A percentile compares a stretch with the other conserved stretches of the same genome.
phyloP scores from a whole-genome alignment of 2,113 vertebrate species.

The Cavia porcellus region DNA sequence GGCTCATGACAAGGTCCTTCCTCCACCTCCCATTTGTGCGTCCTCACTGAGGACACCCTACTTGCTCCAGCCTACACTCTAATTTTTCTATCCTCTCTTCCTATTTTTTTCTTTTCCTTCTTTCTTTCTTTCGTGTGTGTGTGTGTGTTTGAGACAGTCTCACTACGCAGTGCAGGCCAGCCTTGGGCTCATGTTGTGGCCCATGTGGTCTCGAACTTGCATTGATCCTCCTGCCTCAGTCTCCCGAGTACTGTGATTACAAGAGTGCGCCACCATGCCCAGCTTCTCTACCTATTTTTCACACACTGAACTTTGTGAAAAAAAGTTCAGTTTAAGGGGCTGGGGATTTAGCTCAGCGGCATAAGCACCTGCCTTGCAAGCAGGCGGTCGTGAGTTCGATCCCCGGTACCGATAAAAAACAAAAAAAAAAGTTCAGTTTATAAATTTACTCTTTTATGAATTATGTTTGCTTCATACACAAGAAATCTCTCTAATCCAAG shows the following conservation, averaged over 20 bases:
- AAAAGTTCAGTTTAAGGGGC: background rate
- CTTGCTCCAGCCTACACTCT: background rate
- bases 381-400: too few species aligned
- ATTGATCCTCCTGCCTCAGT: too few species aligned
- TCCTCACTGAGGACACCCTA: conserved; percentile 7
- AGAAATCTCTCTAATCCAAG: conserved; percentile 52
- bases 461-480: background rate
- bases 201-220: too few species aligned
- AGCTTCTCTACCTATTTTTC: conserved; percentile 24
- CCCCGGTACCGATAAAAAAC: too few species aligned
- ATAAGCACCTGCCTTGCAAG: too few species aligned
- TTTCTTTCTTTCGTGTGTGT: too few species aligned
- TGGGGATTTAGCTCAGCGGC: too few species aligned
- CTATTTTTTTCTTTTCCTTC: background rate
- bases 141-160: too few species aligned
- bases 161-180: too few species aligned
- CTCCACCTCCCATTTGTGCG: background rate
- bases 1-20: background rate
- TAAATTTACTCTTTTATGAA: conserved; percentile 11
- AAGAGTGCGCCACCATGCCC: too few species aligned
- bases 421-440: background rate
- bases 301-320: conserved; percentile 33
- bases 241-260: too few species aligned
- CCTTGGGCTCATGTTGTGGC: too few species aligned
- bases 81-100: conserved; percentile 33